A percentile compares a stretch with the other conserved stretches of the same genome.
Conservation (phyloP, 2,113 vertebrate species). For the Amia ocellicauda region DNA sequence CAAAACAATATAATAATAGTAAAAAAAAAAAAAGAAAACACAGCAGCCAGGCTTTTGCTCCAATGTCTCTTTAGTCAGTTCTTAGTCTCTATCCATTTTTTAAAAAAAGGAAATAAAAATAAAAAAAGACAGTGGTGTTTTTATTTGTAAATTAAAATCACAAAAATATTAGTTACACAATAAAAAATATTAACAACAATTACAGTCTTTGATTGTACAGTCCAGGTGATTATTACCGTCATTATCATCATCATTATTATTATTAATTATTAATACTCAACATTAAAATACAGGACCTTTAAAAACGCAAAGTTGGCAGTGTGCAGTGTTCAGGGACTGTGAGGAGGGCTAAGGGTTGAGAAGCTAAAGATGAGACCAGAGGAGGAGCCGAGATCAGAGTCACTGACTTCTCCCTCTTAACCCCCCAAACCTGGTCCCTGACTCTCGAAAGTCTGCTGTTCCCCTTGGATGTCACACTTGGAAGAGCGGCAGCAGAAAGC, state of each 20-base stretch:
- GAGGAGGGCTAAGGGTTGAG: background rate
- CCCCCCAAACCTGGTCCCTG: no score
- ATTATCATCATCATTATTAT: slow-evolving; percentile 59
- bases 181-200: slow-evolving; percentile 76
- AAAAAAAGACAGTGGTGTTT: slow-evolving; percentile 71
- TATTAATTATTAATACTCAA: slow-evolving; percentile 57
- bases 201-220: slow-evolving; percentile 72
- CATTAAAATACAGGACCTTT: slow-evolving; percentile 58
- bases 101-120: slow-evolving; percentile 5
- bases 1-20: background rate
- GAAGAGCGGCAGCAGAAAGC: no score
- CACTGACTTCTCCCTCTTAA: no score
- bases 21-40: background rate
- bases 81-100: background rate
- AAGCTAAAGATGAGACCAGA: background rate
- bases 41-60: background rate
- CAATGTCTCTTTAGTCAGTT: background rate
- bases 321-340: slow-evolving; percentile 41
- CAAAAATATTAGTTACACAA: slow-evolving; percentile 73
- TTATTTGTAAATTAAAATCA: slow-evolving; percentile 76
- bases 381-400: background rate
- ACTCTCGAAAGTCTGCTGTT: no score
- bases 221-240: slow-evolving; percentile 71
- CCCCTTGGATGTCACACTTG: no score
- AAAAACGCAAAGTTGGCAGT: slow-evolving; percentile 63